phyloP scores from a whole-genome alignment of 1,140 invertebrate species.

The Plectus sambesii region DNA sequence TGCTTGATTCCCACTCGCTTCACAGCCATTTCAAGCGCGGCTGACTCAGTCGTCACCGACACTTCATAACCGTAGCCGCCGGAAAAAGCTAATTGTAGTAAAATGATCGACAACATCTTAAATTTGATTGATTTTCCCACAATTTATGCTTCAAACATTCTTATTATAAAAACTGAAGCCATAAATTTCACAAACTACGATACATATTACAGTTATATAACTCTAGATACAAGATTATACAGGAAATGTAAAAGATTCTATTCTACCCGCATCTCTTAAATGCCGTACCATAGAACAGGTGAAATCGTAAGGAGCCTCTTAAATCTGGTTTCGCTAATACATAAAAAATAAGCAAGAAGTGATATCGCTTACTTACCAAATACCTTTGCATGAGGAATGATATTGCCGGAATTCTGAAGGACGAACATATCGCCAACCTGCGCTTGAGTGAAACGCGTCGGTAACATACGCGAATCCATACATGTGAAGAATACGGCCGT shows the following conservation, averaged over 20 bases:
- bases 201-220: background rate
- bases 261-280: too few species aligned
- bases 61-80: slow-evolving; percentile 19
- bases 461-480: slow-evolving; percentile 90
- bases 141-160: too few species aligned
- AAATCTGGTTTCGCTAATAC: too few species aligned
- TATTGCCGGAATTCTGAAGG: slow-evolving; percentile 83
- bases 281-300: too few species aligned
- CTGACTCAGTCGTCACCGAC: slow-evolving; percentile 65
- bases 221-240: too few species aligned
- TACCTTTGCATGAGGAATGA: slow-evolving; percentile 71
- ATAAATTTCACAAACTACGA: background rate
- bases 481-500: slow-evolving; percentile 89
- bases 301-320: too few species aligned
- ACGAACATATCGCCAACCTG: slow-evolving; percentile 91
- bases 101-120: slow-evolving; percentile 45
- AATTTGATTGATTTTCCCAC: too few species aligned
- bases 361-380: slow-evolving; percentile 55
- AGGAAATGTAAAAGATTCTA: too few species aligned
- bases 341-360: too few species aligned
- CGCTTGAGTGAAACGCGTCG: slow-evolving; percentile 80
- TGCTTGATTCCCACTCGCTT: slow-evolving; percentile 76
- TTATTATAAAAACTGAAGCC: too few species aligned
- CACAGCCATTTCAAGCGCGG: slow-evolving; percentile 81
- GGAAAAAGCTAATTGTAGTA: slow-evolving; percentile 26